These are phyloP conservation scores for Amiota minor DNA, from an alignment of 2,888 invertebrate species.

Conservation along the genomic window DNA sequence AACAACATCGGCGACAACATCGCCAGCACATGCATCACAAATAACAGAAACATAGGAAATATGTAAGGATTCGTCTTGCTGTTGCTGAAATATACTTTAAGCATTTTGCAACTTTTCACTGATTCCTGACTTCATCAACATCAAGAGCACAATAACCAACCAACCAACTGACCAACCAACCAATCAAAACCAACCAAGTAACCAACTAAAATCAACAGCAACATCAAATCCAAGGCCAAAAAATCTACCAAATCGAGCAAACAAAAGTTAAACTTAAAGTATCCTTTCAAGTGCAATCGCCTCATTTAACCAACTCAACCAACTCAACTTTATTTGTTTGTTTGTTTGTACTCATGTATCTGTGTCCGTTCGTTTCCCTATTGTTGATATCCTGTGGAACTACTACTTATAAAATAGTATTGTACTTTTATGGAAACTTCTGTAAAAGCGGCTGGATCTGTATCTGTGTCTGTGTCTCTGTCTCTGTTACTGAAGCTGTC, in stretches of 20 bases:
- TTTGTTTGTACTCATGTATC: conserved; percentile 39
- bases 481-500: conserved; percentile 36
- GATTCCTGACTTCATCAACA: too few species aligned
- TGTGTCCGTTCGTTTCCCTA: conserved; percentile 24
- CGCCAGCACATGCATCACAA: conserved; percentile 40
- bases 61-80: conserved; percentile 63
- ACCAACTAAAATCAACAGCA: not conserved
- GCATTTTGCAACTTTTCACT: conserved; percentile 38
- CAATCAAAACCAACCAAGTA: conserved; percentile 20
- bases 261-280: not conserved
- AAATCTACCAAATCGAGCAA: too few species aligned
- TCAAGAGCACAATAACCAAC: not conserved
- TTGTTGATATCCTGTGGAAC: not conserved
- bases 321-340: not conserved
- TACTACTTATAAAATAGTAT: too few species aligned
- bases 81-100: conserved; percentile 69
- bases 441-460: too few species aligned
- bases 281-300: not conserved
- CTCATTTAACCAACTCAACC: not conserved
- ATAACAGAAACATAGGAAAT: conserved; percentile 63
- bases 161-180: conserved; percentile 42
- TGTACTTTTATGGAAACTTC: conserved; percentile 13
- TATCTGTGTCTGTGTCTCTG: conserved; percentile 44
- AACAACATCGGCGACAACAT: conserved; percentile 36
- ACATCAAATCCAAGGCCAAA: not conserved